Base-by-base conservation (phyloP, 2,113 vertebrate genomes). In the Mionectes macconnelli region DNA sequence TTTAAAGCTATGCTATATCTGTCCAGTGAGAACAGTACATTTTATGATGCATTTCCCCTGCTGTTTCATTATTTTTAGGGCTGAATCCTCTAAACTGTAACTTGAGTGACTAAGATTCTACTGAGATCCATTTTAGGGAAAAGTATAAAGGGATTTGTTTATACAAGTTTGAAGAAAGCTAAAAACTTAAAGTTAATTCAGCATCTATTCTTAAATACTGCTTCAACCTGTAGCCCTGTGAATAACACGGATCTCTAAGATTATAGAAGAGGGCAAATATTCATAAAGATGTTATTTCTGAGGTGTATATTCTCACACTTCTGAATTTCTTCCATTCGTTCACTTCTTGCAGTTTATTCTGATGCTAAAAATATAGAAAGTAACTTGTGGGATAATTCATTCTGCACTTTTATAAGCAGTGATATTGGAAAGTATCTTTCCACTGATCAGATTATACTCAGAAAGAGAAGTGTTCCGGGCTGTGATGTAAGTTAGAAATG, bases 81-180 rank as follows among this genome's bases (percentile, higher is more conserved):
- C 44, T 16, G 13, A 90, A 56, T 85, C n/a, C 9, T 57, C 69
- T 31, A 67, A 81, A 72, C 39, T 22, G n/a, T 78, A 53, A 37
- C 15, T 57, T 60, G n/a, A 35, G 22, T 87, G 82, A 70, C 42
- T 77, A 88, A 83, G 59, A 67, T 67, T 70, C 50, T 73, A 12
- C 40, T 50, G 31, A 73, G 24, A n/a, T 81, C 56, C 31, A 16
- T 91, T 94, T 87, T 50, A 60, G 44, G 52, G n/a, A 81, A 72
- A 75, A 63, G 49, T 92, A 27, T 83, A 87, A 86, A 86, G 86
- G 50, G 42, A 66, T 90, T 93, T 92, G 56, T 90, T 76, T 93
- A 59, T 33, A 23, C 63, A 70, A 53, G 44, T 67, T 64, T 49
- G 68, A 92, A 80, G 47, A 60, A 89, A 84, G 44, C 10, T 67